phyloP scores from a whole-genome alignment of 1,140 invertebrate species.

The Parasteatoda tepidariorum region DNA sequence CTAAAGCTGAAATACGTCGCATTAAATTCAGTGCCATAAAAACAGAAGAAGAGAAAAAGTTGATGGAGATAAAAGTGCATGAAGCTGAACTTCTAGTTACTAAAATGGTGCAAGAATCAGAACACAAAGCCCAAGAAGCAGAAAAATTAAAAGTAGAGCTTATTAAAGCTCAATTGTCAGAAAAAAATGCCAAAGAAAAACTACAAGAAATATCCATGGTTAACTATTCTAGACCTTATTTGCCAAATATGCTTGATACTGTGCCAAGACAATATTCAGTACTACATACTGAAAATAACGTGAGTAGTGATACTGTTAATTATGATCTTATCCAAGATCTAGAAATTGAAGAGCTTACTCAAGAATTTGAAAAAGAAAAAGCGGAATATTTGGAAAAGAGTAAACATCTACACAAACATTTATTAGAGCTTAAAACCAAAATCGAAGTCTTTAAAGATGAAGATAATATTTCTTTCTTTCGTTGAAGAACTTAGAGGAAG shows the following conservation, averaged over 20 bases:
- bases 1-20: slow-evolving; percentile 94
- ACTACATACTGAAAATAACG: slow-evolving; percentile 9
- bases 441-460: slow-evolving; percentile 96
- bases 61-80: slow-evolving; percentile 83
- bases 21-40: slow-evolving; percentile 85
- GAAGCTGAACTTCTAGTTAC: slow-evolving; percentile 93
- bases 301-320: slow-evolving; percentile 65
- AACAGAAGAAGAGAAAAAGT: slow-evolving; percentile 88
- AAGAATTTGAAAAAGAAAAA: slow-evolving; percentile 95
- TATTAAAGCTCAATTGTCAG: slow-evolving; percentile 85
- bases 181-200: slow-evolving; percentile 94
- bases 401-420: slow-evolving; percentile 91
- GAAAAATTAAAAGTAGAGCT: slow-evolving; percentile 90
- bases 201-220: slow-evolving; percentile 81
- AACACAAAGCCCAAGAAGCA: slow-evolving; percentile 75
- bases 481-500: slow-evolving; percentile 95
- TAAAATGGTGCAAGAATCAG: slow-evolving; percentile 91
- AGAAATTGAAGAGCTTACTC: slow-evolving; percentile 88
- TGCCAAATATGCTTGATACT: slow-evolving; percentile 26
- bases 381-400: slow-evolving; percentile 95
- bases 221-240: slow-evolving; percentile 66
- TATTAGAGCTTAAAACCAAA: slow-evolving; percentile 89
- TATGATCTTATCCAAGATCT: slow-evolving; percentile 81
- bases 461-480: slow-evolving; percentile 87
- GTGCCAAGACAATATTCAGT: slow-evolving; percentile 55